Base-by-base conservation (phyloP, 92 coral and sea anemone species). In the Epizoanthus illoricatus region DNA sequence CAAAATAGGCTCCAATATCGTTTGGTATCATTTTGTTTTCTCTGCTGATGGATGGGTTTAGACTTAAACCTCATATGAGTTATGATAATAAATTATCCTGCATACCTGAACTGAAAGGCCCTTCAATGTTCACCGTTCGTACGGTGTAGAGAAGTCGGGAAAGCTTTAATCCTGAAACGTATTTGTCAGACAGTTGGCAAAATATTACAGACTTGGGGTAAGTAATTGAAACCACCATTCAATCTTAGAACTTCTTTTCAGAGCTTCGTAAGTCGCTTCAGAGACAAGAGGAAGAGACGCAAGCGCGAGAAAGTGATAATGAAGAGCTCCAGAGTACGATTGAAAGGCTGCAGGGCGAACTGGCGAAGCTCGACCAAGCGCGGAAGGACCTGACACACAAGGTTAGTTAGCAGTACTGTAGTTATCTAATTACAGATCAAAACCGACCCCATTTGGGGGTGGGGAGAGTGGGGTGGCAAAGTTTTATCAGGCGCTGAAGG, bases 371-470 rank as follows among this genome's bases (percentile, higher is more conserved):
- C 5, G 91, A 90, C 19, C 94, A 96, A 68, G 85, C 67, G 42
- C 84, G 93, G 28, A 96, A 91, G 68, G 98, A 93, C 41, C 88
- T 96, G 52, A 72, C 80, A 13, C 99, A 93, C 62, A 96, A 96
- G 98, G 99, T 96, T 61, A 39, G 72, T 80, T 17, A 45, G 21
- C 0, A 28, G 36, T 28, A 0, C 36, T 41, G 79, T 45, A 4
- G 52, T 45, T 43, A 43, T 5, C 7, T 43, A 43, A 43, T 7
- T 5, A 43, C 49, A 43, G 52, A 23, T 80, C 84, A 33, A 21
- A 43, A 43, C 49, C 49, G 49, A 7, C 0, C 49, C 49, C 49
- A 43, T 42, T 2, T 7, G 49, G 49, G 8, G 8, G 49, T 43
- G 49, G 49, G 49, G 49, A 43, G 49, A 7, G 49, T 43, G 0